phyloP scores from a whole-genome alignment of 2,888 invertebrate species.

The Spodoptera littoralis region DNA sequence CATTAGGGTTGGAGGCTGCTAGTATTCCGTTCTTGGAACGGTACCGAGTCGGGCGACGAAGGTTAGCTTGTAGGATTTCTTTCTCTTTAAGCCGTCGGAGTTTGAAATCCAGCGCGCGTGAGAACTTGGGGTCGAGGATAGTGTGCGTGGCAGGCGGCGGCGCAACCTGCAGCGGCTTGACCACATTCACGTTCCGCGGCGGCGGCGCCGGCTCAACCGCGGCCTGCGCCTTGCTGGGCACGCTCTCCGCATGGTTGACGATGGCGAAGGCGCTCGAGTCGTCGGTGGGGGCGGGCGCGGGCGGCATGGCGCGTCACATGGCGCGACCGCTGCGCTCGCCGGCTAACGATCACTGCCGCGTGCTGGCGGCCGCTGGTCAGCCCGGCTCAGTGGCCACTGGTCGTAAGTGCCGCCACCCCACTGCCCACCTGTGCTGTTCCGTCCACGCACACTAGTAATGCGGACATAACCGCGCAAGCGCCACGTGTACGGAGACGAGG shows the following conservation, averaged over 20 bases:
- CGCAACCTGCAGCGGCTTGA: conserved; percentile 73
- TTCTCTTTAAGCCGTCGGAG: conserved; percentile 91
- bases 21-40: conserved; percentile 70
- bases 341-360: conserved; percentile 56
- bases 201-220: conserved; percentile 40
- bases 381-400: conserved; percentile 43
- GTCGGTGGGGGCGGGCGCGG: conserved; percentile 64
- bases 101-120: conserved; percentile 92
- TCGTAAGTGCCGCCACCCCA: conserved; percentile 37
- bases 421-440: conserved; percentile 18
- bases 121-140: conserved; percentile 88
- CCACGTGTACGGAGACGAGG: conserved; percentile 57
- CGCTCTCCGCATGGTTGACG: conserved; percentile 62
- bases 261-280: conserved; percentile 75
- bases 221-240: conserved; percentile 31
- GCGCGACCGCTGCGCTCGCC: conserved; percentile 42
- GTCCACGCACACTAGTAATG: conserved; percentile 42
- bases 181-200: conserved; percentile 73
- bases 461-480: conserved; percentile 73
- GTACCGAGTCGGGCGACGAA: conserved; percentile 71
- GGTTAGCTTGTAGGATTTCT: conserved; percentile 78
- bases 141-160: conserved; percentile 60
- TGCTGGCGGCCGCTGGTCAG: conserved; percentile 61
- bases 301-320: conserved; percentile 71
- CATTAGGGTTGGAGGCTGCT: conserved; percentile 89